Base-by-base conservation (phyloP, 2,797 vertebrate species). In the Anolis apletophallus region DNA sequence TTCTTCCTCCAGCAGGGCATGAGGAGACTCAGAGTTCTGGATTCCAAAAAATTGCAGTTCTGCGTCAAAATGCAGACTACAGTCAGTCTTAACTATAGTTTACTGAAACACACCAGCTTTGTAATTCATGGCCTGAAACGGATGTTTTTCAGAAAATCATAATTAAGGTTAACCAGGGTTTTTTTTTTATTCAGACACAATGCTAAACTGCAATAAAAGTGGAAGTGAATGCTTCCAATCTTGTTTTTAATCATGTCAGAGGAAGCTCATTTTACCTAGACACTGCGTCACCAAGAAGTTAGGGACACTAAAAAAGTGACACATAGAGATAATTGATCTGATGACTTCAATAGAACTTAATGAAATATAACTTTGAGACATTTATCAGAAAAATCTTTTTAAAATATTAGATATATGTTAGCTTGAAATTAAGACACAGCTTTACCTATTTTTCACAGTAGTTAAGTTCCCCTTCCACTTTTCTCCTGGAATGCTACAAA, bases 391-490 rank as follows among this genome's bases (percentile, higher is more conserved):
- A 86, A 55, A 85, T 34, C 2, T n/a, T n/a, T n/a, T n/a, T 36
- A 81, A 67, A 9, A 52, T 64, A 67, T 74, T n/a, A 2, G 55
- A 0, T 5, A 77, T 64, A 40, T 46, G 40, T 2, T 40, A 40
- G 1, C 87, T 83, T 52, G 29, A 88, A 82, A 76, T 88, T 0
- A 87, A 75, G 87, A 87, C 16, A 26, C 29, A 88, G 19, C 85
- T 86, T 96, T 98, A 99, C 99, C 97, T 97, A 34, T 94, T 92
- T 74, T 93, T 94, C 84, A 96, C 82, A 1, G 29, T 95, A 85
- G 97, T 97, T 92, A 97, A 96, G 11, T 55, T 94, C 93, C 98
- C 98, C 92, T 81, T 97, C 98, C 98, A 99, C 17, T 94, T 96
- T 84, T 95, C 95, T 74, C 93, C 97, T 82, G 97, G 94, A 91